Conservation (phyloP, 2,797 vertebrate genomes). For the Taenioides sp. region DNA sequence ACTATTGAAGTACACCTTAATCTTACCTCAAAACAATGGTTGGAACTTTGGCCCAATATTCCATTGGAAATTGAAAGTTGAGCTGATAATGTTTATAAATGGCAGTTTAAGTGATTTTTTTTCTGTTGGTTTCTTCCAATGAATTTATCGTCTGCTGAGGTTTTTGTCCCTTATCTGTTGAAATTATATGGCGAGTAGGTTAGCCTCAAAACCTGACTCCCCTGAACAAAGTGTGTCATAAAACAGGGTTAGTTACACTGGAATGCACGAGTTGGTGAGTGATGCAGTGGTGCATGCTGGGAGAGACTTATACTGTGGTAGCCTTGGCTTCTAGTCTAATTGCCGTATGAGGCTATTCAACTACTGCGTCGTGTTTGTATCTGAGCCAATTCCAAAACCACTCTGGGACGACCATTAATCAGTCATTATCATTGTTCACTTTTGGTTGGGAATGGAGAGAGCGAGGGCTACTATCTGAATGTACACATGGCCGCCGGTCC, state of each 20-base stretch:
- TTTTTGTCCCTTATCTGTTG: slow-evolving; percentile 40
- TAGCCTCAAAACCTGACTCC: slow-evolving; percentile 52
- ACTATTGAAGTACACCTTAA: no score
- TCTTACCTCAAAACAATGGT: no score
- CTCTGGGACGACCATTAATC: slow-evolving; percentile 9
- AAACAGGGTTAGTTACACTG: slow-evolving; percentile 53
- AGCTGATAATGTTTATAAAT: neutral
- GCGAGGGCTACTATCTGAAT: slow-evolving; percentile 12
- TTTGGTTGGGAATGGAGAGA: neutral
- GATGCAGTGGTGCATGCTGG: slow-evolving; percentile 49
- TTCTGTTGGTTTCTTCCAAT: neutral
- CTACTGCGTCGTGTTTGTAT: slow-evolving; percentile 34
- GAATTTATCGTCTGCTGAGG: slow-evolving; percentile 5
- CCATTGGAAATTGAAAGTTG: no score
- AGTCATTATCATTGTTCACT: slow-evolving; percentile 26
- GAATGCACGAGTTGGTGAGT: slow-evolving; percentile 61
- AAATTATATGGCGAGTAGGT: slow-evolving; percentile 32
- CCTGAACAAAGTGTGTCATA: slow-evolving; percentile 29
- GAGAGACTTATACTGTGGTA: slow-evolving; percentile 52
- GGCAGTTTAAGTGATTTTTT: neutral
- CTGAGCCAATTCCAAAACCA: slow-evolving; percentile 29
- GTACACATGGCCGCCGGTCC: slow-evolving; percentile 4
- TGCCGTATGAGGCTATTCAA: slow-evolving; percentile 56
- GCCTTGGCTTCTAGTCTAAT: slow-evolving; percentile 61
- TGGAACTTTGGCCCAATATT: no score